Evolutionary conservation across 2,888 invertebrate species (phyloP), one percentile per base, ranked within the genome.

Genomic region (Resseliella maxima): DNA sequence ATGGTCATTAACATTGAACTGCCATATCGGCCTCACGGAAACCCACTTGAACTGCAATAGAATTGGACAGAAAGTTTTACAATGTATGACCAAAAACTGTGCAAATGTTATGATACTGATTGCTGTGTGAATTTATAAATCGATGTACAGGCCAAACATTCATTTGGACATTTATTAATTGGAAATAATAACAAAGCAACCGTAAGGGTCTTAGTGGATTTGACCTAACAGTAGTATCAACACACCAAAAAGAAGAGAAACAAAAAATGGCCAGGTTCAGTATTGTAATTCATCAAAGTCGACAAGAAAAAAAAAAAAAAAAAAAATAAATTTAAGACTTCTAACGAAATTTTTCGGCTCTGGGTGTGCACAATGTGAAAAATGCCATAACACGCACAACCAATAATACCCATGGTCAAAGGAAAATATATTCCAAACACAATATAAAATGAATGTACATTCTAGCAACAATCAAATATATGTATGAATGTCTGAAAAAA

Each of bases 161-260:
- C 59, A 59, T 59, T 59, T 15, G 59, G 59, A 59, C 59, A 24
- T 59, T 59, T 59, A 59, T 59, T 59, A 59, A 59, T 59, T 59
- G 59, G 59, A 24, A 24, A 59, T 59, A 59, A 59, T 59, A 59
- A 59, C 24, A 59, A 59, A 59, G 24, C 59, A 59, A 59, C 59
- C 59, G 24, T 24, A 6, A 18, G 2, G 46, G 46, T 50, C 46
- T 15, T 50, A 15, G 46, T 50, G 18, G 46, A 6, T 50, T 50
- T 50, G 18, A 8, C 46, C n/a, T n/a, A n/a, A 41, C 41, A 41
- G 6, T 41, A 5, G 12, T 12, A 41, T 8, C 41, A 5, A 41
- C 41, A 41, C 41, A 41, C 41, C 41, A 12, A 41, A n/a, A n/a
- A n/a, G n/a, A 41, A 41, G 41, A 41, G 41, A 41, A 41, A 12